Evolutionary conservation across 2,888 invertebrate genomes (phyloP).

Genomic region (Drepanosiphum platanoidis): DNA sequence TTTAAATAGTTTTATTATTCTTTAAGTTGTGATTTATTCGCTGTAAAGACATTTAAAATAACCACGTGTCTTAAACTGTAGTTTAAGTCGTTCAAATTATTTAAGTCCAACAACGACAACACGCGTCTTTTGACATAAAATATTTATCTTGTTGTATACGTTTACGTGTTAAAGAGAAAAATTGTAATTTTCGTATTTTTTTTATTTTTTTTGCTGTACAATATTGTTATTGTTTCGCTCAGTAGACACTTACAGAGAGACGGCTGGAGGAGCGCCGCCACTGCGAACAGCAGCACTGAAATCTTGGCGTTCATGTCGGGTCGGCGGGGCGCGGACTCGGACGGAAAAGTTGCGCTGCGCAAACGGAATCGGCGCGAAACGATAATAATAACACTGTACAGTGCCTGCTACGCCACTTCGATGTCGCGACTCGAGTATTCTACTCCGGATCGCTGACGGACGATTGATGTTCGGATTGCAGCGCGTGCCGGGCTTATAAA

Average conservation of each 20-base stretch:
- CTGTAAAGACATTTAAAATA: too few species aligned
- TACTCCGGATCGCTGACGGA: neutral
- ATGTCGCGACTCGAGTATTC: neutral
- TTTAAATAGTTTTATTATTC: too few species aligned
- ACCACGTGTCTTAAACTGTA: too few species aligned
- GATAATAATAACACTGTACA: neutral
- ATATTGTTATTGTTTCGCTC: too few species aligned
- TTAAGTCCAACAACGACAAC: too few species aligned
- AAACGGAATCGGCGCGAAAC: neutral
- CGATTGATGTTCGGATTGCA: neutral
- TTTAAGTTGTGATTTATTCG: too few species aligned
- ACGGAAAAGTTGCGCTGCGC: neutral
- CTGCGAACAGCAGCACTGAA: neutral
- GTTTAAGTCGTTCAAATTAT: too few species aligned
- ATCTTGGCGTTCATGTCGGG: neutral
- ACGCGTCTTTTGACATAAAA: too few species aligned
- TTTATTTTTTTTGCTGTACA: too few species aligned
- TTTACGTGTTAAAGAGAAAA: too few species aligned
- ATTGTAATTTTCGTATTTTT: too few species aligned
- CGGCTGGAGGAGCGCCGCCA: neutral
- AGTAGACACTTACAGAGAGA: constrained; percentile 16
- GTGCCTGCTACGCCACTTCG: neutral
- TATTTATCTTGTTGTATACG: too few species aligned
- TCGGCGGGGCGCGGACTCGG: neutral
- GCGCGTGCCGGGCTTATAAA: neutral